Conservation (phyloP, 92 coral and sea anemone species). For the Plumapathes pennacea region DNA sequence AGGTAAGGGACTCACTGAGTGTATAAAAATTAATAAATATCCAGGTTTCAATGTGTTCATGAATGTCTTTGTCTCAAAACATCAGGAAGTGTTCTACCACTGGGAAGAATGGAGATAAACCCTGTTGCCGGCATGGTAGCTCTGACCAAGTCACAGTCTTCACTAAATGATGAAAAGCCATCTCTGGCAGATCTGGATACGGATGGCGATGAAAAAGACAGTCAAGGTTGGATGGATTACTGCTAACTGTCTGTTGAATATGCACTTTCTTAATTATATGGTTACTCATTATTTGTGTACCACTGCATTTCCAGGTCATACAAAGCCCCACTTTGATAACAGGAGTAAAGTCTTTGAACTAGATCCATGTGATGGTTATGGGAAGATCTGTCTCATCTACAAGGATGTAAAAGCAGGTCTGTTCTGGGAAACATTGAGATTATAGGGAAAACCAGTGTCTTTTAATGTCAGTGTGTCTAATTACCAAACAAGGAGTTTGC, state of each 20-base stretch:
- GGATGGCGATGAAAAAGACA: slow-evolving; percentile 65
- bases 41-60: too few species aligned
- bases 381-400: slow-evolving; percentile 91
- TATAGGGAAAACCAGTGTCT: too few species aligned
- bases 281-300: too few species aligned
- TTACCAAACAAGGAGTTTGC: too few species aligned
- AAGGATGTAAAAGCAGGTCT: slow-evolving; percentile 83
- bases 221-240: slow-evolving; percentile 51
- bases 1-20: too few species aligned
- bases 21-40: too few species aligned
- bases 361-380: slow-evolving; percentile 86
- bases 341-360: slow-evolving; percentile 87
- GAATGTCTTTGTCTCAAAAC: not conserved
- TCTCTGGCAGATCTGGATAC: slow-evolving; percentile 83
- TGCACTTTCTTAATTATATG: too few species aligned
- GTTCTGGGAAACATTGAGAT: too few species aligned
- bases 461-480: too few species aligned
- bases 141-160: slow-evolving; percentile 49
- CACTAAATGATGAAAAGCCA: slow-evolving; percentile 76
- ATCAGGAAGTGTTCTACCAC: slow-evolving; percentile 81
- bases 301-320: slow-evolving; percentile 83
- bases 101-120: slow-evolving; percentile 97
- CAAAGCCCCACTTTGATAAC: slow-evolving; percentile 85
- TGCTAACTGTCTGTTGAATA: not conserved
- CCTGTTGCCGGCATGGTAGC: slow-evolving; percentile 70